Conservation (phyloP, 2,113 vertebrate genomes). For the Gymnobelideus leadbeateri region DNA sequence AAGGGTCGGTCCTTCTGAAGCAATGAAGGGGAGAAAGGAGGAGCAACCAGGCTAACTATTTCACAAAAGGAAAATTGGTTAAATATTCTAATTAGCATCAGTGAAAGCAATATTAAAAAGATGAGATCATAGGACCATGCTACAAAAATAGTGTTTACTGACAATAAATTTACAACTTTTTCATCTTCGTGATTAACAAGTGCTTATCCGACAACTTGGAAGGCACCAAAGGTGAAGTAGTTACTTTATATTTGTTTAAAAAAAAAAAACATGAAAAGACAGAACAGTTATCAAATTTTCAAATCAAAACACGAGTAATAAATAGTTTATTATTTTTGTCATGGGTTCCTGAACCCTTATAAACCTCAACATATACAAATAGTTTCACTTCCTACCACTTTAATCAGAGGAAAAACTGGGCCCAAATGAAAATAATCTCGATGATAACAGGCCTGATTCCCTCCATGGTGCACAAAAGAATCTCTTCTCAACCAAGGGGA, state of each 20-base stretch:
- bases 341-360: slow-evolving; percentile 83
- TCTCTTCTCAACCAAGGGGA: slow-evolving; percentile 68
- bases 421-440: slow-evolving; percentile 67
- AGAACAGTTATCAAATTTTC: slow-evolving; percentile 72
- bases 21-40: not conserved
- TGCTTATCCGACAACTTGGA: slow-evolving; percentile 81
- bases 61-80: slow-evolving; percentile 45
- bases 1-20: not conserved
- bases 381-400: slow-evolving; percentile 78
- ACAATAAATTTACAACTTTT: slow-evolving; percentile 80
- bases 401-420: slow-evolving; percentile 65
- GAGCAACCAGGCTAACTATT: not conserved
- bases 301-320: slow-evolving; percentile 82
- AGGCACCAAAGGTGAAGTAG: slow-evolving; percentile 88
- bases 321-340: slow-evolving; percentile 84
- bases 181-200: slow-evolving; percentile 78
- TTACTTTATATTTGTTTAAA: slow-evolving; percentile 78
- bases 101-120: slow-evolving; percentile 76
- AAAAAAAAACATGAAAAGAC: slow-evolving; percentile 75
- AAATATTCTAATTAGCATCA: slow-evolving; percentile 32
- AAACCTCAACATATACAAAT: slow-evolving; percentile 87
- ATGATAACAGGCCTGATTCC: slow-evolving; percentile 75
- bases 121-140: slow-evolving; percentile 67
- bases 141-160: slow-evolving; percentile 86
- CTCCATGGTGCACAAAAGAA: slow-evolving; percentile 56